Conservation (phyloP, 1,140 invertebrate genomes). For the Cyrtorhinus lividipennis region DNA sequence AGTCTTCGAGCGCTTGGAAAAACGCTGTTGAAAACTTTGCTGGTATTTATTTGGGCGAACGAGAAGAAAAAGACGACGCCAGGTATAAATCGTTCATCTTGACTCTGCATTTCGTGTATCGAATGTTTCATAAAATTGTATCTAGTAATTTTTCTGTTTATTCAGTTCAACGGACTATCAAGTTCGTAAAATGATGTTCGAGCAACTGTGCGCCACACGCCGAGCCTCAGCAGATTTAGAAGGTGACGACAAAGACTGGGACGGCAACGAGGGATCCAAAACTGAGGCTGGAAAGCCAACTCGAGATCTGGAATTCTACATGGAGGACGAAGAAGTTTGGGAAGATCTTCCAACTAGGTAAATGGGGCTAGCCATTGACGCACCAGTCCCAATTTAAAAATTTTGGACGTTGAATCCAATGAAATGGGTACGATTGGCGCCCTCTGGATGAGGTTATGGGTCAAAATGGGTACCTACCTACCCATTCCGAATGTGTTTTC, state of each 20-base stretch:
- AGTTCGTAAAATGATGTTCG: conserved; percentile 2
- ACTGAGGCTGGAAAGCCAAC: neutral
- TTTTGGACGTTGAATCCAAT: no score
- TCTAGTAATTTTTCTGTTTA: neutral
- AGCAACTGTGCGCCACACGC: conserved; percentile 8
- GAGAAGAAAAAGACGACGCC: neutral
- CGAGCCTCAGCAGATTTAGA: neutral
- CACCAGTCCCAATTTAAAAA: no score
- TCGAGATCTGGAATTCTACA: neutral
- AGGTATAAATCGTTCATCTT: neutral
- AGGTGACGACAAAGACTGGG: neutral
- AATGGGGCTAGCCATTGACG: neutral
- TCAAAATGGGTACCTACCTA: no score
- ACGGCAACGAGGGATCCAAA: neutral
- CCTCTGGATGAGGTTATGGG: no score
- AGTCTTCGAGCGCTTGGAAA: neutral
- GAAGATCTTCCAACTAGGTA: neutral
- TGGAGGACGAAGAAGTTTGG: conserved; percentile 8
- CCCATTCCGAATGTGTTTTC: no score
- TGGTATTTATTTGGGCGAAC: neutral
- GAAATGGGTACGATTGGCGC: no score
- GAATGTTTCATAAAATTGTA: neutral
- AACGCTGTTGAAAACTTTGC: neutral
- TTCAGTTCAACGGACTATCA: neutral
- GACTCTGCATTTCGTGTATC: neutral